Base-by-base conservation (phyloP, 2,888 invertebrate genomes). In the Sarcophaga subvicina region DNA sequence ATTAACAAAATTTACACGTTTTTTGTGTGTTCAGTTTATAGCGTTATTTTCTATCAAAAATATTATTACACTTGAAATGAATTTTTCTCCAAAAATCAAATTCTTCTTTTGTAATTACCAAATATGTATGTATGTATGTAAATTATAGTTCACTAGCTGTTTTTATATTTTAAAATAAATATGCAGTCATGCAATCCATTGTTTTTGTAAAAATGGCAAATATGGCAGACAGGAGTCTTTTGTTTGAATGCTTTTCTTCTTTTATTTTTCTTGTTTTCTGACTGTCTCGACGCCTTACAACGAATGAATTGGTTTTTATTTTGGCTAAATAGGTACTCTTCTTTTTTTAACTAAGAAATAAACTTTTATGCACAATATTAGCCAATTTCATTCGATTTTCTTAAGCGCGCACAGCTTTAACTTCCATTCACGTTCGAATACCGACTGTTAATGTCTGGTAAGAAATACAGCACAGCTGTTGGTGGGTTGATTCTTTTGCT, bases 391-490 rank as follows among this genome's bases (percentile, higher is more conserved):
- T 84, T 84, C 84, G 87, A 81, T 83, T 84, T 87, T 83, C 54
- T 54, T 75, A 67, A 81, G 87, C 85, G 85, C 87, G 84, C 84
- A 84, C 87, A 87, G 84, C 83, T 87, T 62, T 79, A 84, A 87
- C 79, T 79, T 76, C 84, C 83, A 84, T 84, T 84, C 81, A 72
- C 84, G 75, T 84, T 82, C 79, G 67, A 47, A 45, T 17, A 67
- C 49, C 77, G 73, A 84, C 84, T 87, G 66, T 79, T 54, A 14
- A 14, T 80, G 80, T 79, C 64, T 69, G 73, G 59, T 4, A 67
- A 81, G 62, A 71, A 80, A 60, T 60, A 54, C 17, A 67, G 69
- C 77, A 81, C 80, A 86, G 76, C 80, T 76, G 83, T 83, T 80
- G 49, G 77, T 72, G 77, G 27, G 60, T 60, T 78, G 70, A 63